Evolutionary conservation across 1,140 invertebrate species (phyloP), one percentile per base, ranked within the genome.

Genomic region (Whitmania pigra): DNA sequence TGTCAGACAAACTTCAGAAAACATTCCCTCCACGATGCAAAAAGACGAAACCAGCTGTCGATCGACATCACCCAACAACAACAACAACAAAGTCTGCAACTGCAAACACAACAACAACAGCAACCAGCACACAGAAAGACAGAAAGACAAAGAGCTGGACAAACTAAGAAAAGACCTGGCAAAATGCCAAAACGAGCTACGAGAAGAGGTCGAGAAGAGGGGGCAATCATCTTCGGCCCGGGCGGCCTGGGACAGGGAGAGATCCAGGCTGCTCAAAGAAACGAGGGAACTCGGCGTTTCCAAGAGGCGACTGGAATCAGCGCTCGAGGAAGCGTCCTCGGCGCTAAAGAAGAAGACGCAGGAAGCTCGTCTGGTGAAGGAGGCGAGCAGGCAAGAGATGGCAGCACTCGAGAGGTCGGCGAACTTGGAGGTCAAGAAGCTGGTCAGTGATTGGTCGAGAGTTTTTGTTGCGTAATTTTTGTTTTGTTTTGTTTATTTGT

Each of bases 261-360:
- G 69, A 27, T 3, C 69, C 69, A 70, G 53, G 53, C 49, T 70
- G 40, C 69, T 70, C 69, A 17, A 53, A 49, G 69, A 70, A 18
- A 53, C 25, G 17, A 70, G 49, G 43, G 69, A 70, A 49, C 53
- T 70, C 20, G 53, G 36, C 43, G 69, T 25, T 53, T 43, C 69
- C 36, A 70, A 70, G 69, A 70, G 53, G 43, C 69, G 49, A 49
- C 29, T 70, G 69, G 69, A 70, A 53, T 43, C 69, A 11, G 69
- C 69, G 22, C 49, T 53, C 0, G 69, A 54, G 43, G 18, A 36
- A 11, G 69, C 69, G 22, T 53, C 43, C n/a, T 36, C 31, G 7
- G 69, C 69, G n/a, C 31, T 49, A 17, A 70, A 70, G 53, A 36
- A 70, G 43, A 40, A 53, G 69, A 70, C 36, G 20, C 29, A 53